A percentile compares a stretch with the other conserved stretches of the same genome.
These are phyloP conservation scores for Brachionus plicatilis DNA, from an alignment of 1,140 invertebrate species.

Conservation along the genomic window DNA sequence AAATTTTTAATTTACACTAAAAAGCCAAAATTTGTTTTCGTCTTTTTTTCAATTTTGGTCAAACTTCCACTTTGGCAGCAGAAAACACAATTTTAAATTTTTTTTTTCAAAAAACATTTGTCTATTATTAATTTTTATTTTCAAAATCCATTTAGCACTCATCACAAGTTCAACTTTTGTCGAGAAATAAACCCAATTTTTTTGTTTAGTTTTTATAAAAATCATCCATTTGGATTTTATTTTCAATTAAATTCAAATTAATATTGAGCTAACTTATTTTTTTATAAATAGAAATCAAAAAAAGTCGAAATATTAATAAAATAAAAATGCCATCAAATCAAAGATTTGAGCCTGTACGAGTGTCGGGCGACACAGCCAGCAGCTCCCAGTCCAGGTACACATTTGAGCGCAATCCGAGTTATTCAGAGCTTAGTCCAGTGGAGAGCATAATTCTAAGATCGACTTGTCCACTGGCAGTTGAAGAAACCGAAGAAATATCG, in stretches of 20 bases:
- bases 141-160: neutral
- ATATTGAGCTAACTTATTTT: neutral
- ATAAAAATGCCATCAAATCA: neutral
- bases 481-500: conserved; percentile 21
- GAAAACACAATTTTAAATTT: neutral
- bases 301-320: neutral
- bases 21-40: neutral
- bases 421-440: conserved; percentile 1
- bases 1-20: neutral
- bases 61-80: neutral
- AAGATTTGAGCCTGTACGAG: neutral
- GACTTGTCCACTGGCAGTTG: neutral
- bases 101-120: neutral
- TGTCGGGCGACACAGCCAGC: neutral
- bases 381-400: neutral
- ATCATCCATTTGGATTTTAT: neutral
- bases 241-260: neutral
- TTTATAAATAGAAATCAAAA: neutral
- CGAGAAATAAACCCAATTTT: neutral
- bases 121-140: neutral
- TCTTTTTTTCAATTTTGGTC: neutral
- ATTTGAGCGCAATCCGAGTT: neutral
- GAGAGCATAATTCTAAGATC: conserved; percentile 22
- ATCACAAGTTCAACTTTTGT: neutral
- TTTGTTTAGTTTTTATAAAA: neutral